Evolutionary conservation across 2,797 vertebrate genomes (phyloP), one percentile per base, ranked within the genome.

Genomic region (Muraenolepis orangiensis): DNA sequence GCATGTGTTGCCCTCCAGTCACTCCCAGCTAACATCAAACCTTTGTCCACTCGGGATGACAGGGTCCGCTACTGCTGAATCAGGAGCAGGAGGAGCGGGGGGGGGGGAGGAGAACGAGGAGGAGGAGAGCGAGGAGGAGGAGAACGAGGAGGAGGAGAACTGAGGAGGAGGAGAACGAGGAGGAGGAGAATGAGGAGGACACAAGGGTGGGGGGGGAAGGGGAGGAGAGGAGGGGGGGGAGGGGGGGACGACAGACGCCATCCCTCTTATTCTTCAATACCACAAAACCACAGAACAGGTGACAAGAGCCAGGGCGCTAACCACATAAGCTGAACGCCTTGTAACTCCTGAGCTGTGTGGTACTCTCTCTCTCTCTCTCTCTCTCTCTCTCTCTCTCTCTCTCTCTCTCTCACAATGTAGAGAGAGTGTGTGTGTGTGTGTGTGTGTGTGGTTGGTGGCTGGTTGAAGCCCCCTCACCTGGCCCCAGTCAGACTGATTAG

Each of bases 1-100:
- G 88, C 88, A 87, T 51, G 82, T 83, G 38, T 82, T 85, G 87
- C 87, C 86, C n/a, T n/a, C n/a, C 85, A 84, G 86, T 91, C 91
- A 86, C 88, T 89, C 83, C 79, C 74, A 82, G 87, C 91, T 87
- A 89, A 85, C 87, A 88, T 91, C 88, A 91, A 87, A 85, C 85
- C 84, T 83, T 84, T 80, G 79, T 81, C 66, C 72, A 23, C 82
- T 84, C 82, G 1, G 23, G 85, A 85, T 89, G 89, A 88, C 88
- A 87, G 86, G 83, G 86, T 85, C 88, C 86, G 84, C 83, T 18
- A 75, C 80, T 78, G 51, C 86, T 82, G 85, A 79, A 82, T 78
- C 76, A 32, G 70, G 36, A 82, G 82, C 7, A 38, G 74, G 76
- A 71, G 66, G 28, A 71, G 69, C 80, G 80, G 74, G 81, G 83